These are phyloP conservation scores for Coturnix japonica DNA, from an alignment of 2,113 vertebrate species.

Conservation along the genomic window DNA sequence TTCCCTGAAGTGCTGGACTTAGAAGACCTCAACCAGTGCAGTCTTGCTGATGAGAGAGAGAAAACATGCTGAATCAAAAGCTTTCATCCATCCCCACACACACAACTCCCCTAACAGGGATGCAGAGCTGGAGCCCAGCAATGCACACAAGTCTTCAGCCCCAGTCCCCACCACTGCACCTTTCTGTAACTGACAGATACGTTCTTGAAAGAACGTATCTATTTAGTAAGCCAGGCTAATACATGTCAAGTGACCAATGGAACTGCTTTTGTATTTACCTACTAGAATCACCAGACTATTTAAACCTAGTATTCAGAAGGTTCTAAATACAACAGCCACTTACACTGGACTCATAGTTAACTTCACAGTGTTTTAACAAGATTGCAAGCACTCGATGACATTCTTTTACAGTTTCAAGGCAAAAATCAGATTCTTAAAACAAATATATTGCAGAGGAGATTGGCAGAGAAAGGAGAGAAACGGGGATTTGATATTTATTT, in stretches of 20 bases:
- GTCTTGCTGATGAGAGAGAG: background rate
- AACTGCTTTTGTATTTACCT: background rate
- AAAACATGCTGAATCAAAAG: background rate
- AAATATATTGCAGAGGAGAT: background rate
- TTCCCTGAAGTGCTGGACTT: background rate
- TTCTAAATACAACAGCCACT: background rate
- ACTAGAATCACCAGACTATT: background rate
- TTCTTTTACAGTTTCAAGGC: background rate
- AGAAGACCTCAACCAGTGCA: background rate
- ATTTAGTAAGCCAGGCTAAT: background rate
- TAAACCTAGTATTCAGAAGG: too few relatives aligned
- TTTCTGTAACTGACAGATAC: background rate
- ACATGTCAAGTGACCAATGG: background rate
- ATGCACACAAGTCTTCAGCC: background rate
- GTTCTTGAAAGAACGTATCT: background rate
- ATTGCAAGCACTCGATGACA: background rate
- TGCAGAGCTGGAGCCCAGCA: background rate
- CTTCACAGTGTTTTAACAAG: background rate
- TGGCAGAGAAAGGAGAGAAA: background rate
- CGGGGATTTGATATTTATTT: background rate
- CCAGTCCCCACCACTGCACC: background rate
- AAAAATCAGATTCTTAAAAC: background rate
- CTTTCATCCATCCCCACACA: fast-evolving
- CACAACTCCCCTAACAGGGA: background rate
- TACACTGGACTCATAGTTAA: background rate